Conservation (phyloP, 2,113 vertebrate species). For the Gnathonemus echidnorhynchus region DNA sequence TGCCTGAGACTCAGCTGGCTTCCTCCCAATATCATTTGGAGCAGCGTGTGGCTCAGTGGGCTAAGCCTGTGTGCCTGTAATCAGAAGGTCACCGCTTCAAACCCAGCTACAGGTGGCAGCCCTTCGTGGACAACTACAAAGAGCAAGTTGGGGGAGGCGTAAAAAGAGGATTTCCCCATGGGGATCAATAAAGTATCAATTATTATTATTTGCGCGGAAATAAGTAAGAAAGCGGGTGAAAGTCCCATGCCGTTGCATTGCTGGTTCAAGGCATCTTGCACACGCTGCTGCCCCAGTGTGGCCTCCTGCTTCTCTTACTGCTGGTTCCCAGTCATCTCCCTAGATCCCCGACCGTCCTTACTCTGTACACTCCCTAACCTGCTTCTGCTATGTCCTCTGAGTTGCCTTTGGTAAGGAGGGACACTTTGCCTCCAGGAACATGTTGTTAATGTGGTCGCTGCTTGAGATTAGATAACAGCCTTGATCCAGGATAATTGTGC, state of each 20-base stretch:
- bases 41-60: no score
- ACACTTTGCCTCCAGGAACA: not conserved
- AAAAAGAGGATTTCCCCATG: no score
- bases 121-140: no score
- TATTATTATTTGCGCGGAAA: not conserved
- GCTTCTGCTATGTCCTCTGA: not conserved
- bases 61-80: no score
- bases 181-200: no score
- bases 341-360: not conserved
- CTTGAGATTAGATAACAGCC: constrained; percentile 12
- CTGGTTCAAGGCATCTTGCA: not conserved
- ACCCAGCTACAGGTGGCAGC: no score
- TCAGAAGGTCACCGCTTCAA: no score
- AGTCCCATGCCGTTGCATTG: not conserved
- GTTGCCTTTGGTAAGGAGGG: not conserved
- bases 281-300: not conserved
- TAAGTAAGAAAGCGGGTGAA: not conserved
- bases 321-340: not conserved
- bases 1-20: not conserved
- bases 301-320: not conserved
- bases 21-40: not conserved
- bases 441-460: not conserved
- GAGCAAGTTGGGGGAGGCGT: no score
- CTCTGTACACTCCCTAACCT: not conserved
- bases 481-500: not conserved